phyloP scores from a whole-genome alignment of 2,113 vertebrate genomes.

The Galeopterus variegatus region DNA sequence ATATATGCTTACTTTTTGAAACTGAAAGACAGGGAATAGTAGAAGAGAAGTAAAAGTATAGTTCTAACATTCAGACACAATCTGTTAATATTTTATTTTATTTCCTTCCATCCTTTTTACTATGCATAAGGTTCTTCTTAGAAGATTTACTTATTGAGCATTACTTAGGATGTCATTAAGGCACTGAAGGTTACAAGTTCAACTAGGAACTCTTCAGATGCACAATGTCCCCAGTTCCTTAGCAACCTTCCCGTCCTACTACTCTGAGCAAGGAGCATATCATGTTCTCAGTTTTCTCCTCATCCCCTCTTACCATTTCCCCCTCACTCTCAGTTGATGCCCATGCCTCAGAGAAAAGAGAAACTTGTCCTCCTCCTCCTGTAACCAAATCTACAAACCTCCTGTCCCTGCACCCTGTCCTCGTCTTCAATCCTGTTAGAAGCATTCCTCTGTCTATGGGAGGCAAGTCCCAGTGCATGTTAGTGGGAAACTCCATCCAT shows the following conservation, averaged over 20 bases:
- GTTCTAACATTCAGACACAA: not conserved
- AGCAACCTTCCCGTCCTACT: too few relatives aligned
- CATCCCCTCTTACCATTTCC: not conserved
- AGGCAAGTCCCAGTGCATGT: not conserved
- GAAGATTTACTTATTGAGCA: not conserved
- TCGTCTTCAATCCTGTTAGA: too few relatives aligned
- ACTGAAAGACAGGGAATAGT: slow-evolving; percentile 10
- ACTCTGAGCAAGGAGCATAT: not conserved
- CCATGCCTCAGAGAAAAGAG: not conserved
- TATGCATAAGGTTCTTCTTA: not conserved
- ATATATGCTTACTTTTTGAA: not conserved
- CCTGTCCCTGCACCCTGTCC: not conserved
- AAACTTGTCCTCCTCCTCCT: too few relatives aligned
- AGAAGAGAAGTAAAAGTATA: not conserved
- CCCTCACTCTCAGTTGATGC: not conserved
- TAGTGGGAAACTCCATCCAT: not conserved
- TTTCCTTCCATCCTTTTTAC: not conserved
- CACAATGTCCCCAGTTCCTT: not conserved
- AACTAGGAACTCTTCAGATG: not conserved
- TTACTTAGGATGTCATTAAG: not conserved
- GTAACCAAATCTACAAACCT: not conserved
- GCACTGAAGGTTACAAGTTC: not conserved
- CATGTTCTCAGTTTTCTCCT: not conserved
- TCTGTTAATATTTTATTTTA: not conserved
- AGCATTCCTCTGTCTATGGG: not conserved